Conservation (phyloP, 2,113 vertebrate species). For the Oryzias melastigma region DNA sequence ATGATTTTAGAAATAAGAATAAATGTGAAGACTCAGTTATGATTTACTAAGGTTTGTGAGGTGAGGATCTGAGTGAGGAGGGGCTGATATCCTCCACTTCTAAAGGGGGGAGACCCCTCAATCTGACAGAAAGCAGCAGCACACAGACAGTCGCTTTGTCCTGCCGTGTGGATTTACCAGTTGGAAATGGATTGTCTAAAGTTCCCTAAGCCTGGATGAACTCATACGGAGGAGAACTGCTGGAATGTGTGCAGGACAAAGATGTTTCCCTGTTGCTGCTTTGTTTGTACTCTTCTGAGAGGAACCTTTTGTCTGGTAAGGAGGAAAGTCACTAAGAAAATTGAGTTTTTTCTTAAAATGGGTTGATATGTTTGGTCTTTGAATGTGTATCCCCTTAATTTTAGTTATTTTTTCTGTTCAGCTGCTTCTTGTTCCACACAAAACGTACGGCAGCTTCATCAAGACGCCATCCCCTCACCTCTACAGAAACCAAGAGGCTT, state of each 20-base stretch:
- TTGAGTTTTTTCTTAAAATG: neutral
- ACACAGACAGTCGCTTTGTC: neutral
- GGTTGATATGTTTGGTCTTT: neutral
- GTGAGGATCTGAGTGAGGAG: neutral
- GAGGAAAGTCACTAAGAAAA: neutral
- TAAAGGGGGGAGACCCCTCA: conserved; percentile 19
- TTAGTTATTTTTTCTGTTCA: conserved; percentile 18
- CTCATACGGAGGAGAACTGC: conserved; percentile 21
- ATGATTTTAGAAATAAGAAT: neutral
- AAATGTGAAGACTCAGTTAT: neutral
- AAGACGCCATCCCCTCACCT: conserved; percentile 17
- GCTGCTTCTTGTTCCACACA: conserved; percentile 44
- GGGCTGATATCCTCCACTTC: conserved; percentile 4
- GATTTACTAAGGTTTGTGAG: neutral
- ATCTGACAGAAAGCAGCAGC: conserved; percentile 33
- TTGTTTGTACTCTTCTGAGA: conserved; percentile 81
- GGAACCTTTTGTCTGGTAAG: conserved; percentile 83
- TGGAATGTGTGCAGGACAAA: conserved; percentile 53
- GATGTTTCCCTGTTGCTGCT: conserved; percentile 77
- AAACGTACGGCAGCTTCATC: conserved; percentile 19
- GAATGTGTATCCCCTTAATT: neutral
- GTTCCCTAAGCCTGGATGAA: conserved; percentile 13
- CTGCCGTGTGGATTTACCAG: neutral
- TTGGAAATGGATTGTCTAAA: conserved; percentile 8
- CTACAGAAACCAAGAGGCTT: conserved; percentile 7